phyloP scores from a whole-genome alignment of 2,888 invertebrate species.

The Pheosia tremula region DNA sequence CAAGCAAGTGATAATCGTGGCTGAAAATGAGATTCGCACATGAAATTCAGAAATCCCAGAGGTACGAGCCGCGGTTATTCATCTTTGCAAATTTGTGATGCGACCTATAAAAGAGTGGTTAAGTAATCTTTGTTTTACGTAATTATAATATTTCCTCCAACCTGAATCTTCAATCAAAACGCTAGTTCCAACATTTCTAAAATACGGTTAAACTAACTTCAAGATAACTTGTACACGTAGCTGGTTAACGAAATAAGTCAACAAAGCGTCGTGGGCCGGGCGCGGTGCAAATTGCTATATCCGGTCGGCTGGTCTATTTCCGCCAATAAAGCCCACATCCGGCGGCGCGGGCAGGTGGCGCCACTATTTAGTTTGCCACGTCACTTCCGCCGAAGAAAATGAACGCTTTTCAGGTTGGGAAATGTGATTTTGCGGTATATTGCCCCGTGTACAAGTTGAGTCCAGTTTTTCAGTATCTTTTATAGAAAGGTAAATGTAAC shows the following conservation, averaged over 20 bases:
- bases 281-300: constrained; percentile 71
- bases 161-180: no score
- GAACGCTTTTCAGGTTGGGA: constrained; percentile 33
- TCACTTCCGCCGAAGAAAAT: constrained; percentile 42
- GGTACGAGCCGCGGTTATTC: no score
- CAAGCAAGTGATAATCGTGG: no score
- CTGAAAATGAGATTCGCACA: no score
- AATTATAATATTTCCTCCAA: no score
- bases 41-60: no score
- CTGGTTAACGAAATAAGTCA: constrained; percentile 46
- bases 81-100: no score
- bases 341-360: constrained; percentile 60
- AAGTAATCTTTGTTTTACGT: no score
- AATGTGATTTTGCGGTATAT: constrained; percentile 38
- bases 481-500: not conserved
- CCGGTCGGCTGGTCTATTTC: constrained; percentile 73
- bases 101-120: no score
- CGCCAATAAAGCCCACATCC: constrained; percentile 70
- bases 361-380: constrained; percentile 67
- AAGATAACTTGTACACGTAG: constrained; percentile 39
- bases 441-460: constrained; percentile 10
- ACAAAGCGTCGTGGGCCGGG: constrained; percentile 36
- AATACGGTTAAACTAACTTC: constrained; percentile 27
- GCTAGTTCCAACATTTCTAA: constrained; percentile 8
- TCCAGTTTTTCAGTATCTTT: not conserved